These are phyloP conservation scores for rabbit (Oryctolagus cuniculus) DNA, from an alignment of 2,113 vertebrate genomes.

Conservation along the genomic window DNA sequence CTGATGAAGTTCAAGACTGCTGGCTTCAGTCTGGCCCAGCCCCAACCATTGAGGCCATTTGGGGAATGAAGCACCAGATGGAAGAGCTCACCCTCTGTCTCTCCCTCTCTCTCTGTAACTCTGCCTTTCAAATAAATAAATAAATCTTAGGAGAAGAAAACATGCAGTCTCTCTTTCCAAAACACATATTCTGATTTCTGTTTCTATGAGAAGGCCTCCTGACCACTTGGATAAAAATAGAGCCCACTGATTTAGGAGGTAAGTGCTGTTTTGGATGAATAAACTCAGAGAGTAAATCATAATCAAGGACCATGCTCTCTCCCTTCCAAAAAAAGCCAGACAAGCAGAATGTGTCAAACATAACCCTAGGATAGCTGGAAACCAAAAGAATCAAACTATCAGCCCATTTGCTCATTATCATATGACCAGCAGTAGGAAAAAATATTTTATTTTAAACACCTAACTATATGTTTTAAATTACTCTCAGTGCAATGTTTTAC, in stretches of 20 bases:
- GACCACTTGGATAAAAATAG: background rate
- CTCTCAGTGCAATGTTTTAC: background rate
- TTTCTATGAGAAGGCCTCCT: background rate
- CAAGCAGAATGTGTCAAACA: background rate
- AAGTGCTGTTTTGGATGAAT: background rate
- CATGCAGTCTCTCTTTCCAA: background rate
- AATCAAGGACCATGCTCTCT: background rate
- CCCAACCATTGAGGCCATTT: too few species aligned
- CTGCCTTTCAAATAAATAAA: too few species aligned
- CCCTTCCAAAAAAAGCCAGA: background rate
- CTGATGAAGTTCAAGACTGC: too few species aligned
- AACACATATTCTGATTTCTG: background rate
- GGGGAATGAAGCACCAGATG: too few species aligned
- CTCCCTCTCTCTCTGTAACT: too few species aligned
- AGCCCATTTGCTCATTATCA: too few species aligned
- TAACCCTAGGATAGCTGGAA: background rate
- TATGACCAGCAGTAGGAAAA: background rate
- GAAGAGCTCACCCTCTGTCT: too few species aligned
- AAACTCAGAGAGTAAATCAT: background rate
- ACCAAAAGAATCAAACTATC: too few species aligned
- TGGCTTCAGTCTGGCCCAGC: too few species aligned
- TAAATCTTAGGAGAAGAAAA: too few species aligned
- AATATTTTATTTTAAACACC: background rate
- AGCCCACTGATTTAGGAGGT: background rate
- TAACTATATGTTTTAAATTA: background rate